Percentiles rank a stretch among this genome's conserved stretches.
phyloP scores from a whole-genome alignment of 2,888 invertebrate species.

The Catocala fraxini region DNA sequence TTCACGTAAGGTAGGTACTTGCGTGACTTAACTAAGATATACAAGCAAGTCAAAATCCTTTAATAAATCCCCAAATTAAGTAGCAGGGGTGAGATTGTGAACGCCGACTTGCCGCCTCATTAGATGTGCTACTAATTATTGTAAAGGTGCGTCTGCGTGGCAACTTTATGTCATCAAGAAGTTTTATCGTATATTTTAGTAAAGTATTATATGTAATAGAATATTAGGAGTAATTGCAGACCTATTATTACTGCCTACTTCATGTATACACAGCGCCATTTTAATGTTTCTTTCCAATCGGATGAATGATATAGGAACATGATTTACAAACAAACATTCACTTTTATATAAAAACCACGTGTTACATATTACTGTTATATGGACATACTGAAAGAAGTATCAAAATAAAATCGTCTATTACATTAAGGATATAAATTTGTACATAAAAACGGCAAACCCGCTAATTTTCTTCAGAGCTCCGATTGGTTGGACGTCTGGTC shows the following conservation, averaged over 20 bases:
- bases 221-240: too few species aligned
- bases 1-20: not conserved
- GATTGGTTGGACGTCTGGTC: slow-evolving; percentile 5
- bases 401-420: too few species aligned
- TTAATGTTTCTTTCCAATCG: too few species aligned
- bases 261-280: too few species aligned
- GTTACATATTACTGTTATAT: too few species aligned
- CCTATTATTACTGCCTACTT: too few species aligned
- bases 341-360: too few species aligned
- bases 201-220: too few species aligned
- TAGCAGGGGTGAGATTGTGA: slow-evolving; percentile 44
- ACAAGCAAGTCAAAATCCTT: slow-evolving; percentile 14
- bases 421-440: not conserved
- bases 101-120: slow-evolving; percentile 51
- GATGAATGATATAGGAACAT: too few species aligned
- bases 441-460: not conserved
- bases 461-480: slow-evolving; percentile 4
- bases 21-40: not conserved
- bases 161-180: not conserved
- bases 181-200: too few species aligned
- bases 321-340: too few species aligned
- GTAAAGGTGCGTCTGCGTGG: slow-evolving; percentile 33
- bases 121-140: slow-evolving; percentile 45
- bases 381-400: too few species aligned
- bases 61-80: slow-evolving; percentile 47